phyloP scores from a whole-genome alignment of 2,797 vertebrate species.

The Leptodactylus fallax region DNA sequence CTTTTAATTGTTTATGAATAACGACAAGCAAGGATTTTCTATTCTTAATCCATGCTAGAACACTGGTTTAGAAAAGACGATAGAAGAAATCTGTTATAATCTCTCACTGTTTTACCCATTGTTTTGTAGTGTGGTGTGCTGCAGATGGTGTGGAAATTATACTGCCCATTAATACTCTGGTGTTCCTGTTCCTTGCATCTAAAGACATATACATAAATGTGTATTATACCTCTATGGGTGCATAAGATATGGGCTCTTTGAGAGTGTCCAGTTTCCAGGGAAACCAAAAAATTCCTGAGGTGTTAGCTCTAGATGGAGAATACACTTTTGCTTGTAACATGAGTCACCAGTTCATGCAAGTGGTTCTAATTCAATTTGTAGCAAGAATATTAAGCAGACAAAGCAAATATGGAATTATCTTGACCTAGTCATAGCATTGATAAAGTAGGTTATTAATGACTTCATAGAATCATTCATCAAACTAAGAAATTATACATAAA shows the following conservation, averaged over 20 bases:
- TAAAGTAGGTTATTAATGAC: neutral
- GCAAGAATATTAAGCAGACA: slow-evolving; percentile 6
- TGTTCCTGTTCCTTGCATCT: neutral
- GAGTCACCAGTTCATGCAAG: slow-evolving; percentile 12
- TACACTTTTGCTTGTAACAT: neutral
- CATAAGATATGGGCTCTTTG: neutral
- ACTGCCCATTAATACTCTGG: neutral
- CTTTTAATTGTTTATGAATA: too few relatives aligned
- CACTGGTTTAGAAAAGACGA: too few relatives aligned
- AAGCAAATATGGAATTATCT: slow-evolving; percentile 2
- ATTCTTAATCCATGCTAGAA: too few relatives aligned
- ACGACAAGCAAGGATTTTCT: too few relatives aligned
- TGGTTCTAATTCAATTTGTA: slow-evolving; percentile 32
- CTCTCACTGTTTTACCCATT: neutral
- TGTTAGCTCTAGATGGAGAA: neutral
- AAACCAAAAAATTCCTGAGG: slow-evolving; percentile 24
- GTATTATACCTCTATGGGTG: neutral
- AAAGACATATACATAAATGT: slow-evolving; percentile 10
- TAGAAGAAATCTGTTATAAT: neutral
- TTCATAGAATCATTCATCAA: neutral
- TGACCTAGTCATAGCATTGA: neutral
- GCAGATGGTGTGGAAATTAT: neutral
- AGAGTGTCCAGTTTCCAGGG: slow-evolving; percentile 28
- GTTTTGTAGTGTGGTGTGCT: neutral
- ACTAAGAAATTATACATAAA: neutral